Evolutionary conservation across 1,140 invertebrate species (phyloP).

Genomic region (Drosophila navojoa): DNA sequence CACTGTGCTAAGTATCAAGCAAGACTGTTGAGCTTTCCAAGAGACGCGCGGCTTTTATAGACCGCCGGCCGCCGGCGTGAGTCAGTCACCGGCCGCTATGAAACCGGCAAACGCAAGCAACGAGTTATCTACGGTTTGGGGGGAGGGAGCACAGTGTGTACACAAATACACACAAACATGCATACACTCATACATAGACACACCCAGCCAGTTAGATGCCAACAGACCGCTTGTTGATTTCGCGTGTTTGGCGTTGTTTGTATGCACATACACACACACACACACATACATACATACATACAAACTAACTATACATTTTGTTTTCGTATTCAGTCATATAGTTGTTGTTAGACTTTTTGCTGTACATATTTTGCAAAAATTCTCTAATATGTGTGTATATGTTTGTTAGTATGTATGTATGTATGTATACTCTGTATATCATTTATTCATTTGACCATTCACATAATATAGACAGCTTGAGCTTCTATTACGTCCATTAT

Average conservation of each 20-base stretch:
- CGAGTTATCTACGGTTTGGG: slow-evolving; percentile 13
- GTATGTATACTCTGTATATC: no score
- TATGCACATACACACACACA: not conserved
- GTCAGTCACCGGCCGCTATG: slow-evolving; percentile 24
- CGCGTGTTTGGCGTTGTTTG: slow-evolving; percentile 39
- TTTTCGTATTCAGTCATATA: no score
- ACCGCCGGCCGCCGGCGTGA: not conserved
- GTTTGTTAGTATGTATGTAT: no score
- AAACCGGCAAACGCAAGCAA: slow-evolving; percentile 41
- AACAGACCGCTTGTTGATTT: slow-evolving; percentile 52
- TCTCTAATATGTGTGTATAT: no score
- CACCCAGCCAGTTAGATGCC: slow-evolving; percentile 1
- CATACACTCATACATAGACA: no score
- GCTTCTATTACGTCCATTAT: slow-evolving; percentile 8
- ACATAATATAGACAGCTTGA: not conserved
- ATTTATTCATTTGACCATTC: no score
- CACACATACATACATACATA: no score
- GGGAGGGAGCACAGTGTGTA: not conserved
- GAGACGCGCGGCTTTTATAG: slow-evolving; percentile 64
- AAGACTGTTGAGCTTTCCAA: slow-evolving; percentile 43
- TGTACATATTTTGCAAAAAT: no score
- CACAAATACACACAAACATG: not conserved
- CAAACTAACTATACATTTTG: no score
- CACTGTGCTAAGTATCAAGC: slow-evolving; percentile 68
- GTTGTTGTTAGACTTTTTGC: no score